Percentiles rank a stretch among this genome's conserved stretches.
Evolutionary conservation across 2,888 invertebrate species (phyloP).

Genomic region (Aproaerema taeniolella): DNA sequence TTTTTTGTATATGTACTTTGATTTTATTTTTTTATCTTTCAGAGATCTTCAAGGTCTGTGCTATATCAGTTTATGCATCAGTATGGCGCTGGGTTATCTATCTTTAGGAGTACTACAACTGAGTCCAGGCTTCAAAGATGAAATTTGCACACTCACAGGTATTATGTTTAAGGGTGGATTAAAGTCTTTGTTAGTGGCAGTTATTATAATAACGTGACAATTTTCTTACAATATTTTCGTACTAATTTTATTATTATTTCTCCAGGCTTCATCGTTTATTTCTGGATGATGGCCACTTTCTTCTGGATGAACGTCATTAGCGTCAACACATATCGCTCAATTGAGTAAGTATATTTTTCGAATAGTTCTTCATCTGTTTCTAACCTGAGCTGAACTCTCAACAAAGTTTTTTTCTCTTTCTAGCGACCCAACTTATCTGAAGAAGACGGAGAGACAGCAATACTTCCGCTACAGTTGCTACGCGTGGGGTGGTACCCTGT

Average conservation of each 20-base stretch:
- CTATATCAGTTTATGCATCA: conserved; percentile 78
- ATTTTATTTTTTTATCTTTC: conserved; percentile 29
- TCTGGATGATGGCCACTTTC: conserved; percentile 82
- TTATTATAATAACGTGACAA: no score
- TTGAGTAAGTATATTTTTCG: conserved; percentile 75
- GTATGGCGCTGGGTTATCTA: conserved; percentile 77
- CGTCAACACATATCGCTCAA: conserved; percentile 81
- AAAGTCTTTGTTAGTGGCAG: not conserved
- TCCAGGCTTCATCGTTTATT: conserved; percentile 76
- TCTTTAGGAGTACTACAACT: conserved; percentile 78
- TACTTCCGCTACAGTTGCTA: conserved; percentile 74
- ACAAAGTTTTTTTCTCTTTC: no score
- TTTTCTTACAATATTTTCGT: not conserved
- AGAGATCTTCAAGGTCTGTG: conserved; percentile 81
- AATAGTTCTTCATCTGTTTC: no score
- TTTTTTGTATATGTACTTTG: not conserved
- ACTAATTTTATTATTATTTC: not conserved
- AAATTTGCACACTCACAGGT: conserved; percentile 75
- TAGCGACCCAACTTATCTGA: conserved; percentile 54
- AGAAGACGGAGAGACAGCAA: conserved; percentile 70
- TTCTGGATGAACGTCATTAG: conserved; percentile 84
- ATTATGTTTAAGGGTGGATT: no score
- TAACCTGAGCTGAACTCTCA: no score
- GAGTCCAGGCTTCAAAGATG: conserved; percentile 41
- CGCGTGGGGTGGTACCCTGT: conserved; percentile 77